Evolutionary conservation across 2,888 invertebrate species (phyloP).

Genomic region (Aphidius colemani): DNA sequence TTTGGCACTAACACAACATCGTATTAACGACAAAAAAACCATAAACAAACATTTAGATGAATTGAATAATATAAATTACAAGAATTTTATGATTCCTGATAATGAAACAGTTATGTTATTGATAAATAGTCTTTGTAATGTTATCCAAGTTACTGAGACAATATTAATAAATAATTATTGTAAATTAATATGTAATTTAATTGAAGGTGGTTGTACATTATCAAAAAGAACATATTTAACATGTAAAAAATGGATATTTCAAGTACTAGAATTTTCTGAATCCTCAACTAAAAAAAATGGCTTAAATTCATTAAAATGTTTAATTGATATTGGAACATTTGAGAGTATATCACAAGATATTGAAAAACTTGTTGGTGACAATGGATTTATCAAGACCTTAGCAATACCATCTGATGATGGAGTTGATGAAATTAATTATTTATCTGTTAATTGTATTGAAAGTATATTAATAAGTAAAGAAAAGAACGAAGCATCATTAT

Average conservation of each 20-base stretch:
- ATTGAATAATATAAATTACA: slow-evolving; percentile 68
- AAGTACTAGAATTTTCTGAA: slow-evolving; percentile 41
- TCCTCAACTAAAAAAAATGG: slow-evolving; percentile 35
- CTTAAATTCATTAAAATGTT: slow-evolving; percentile 41
- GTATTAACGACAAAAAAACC: slow-evolving; percentile 43
- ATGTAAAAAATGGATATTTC: slow-evolving; percentile 47
- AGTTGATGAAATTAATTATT: slow-evolving; percentile 45
- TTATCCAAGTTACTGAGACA: slow-evolving; percentile 42
- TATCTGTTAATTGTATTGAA: slow-evolving; percentile 48
- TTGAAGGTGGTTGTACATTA: slow-evolving; percentile 39
- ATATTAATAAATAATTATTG: slow-evolving; percentile 44
- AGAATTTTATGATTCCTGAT: slow-evolving; percentile 60
- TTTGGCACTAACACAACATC: slow-evolving; percentile 39
- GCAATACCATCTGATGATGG: slow-evolving; percentile 34
- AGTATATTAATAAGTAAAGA: slow-evolving; percentile 43
- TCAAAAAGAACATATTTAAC: slow-evolving; percentile 40
- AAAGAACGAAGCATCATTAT: slow-evolving; percentile 33
- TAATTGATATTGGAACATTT: slow-evolving; percentile 41
- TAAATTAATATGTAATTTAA: slow-evolving; percentile 45
- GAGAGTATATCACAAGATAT: slow-evolving; percentile 42
- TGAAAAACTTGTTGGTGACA: slow-evolving; percentile 33
- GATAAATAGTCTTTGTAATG: slow-evolving; percentile 44
- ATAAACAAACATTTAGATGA: slow-evolving; percentile 67
- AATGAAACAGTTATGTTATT: slow-evolving; percentile 56
- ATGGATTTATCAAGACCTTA: slow-evolving; percentile 39